Evolutionary conservation across 64 coral and sea anemone species (phyloP).

Genomic region (Pachyseris speciosa): DNA sequence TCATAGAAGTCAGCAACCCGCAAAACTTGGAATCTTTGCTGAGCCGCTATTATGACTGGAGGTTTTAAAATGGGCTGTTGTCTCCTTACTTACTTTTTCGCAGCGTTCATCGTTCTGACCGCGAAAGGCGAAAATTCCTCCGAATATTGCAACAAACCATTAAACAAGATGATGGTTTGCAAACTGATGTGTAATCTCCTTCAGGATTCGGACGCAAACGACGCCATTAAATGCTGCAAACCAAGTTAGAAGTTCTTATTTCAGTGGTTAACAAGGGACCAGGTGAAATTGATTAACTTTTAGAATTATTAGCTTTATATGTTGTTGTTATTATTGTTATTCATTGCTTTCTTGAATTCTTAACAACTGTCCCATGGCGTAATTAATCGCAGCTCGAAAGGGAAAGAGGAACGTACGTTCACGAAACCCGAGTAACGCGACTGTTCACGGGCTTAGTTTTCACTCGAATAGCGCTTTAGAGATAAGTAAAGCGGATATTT

Average conservation of each 20-base stretch:
- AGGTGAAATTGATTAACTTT: too few species aligned
- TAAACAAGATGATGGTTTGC: neutral
- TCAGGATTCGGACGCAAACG: too few species aligned
- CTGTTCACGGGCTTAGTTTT: too few species aligned
- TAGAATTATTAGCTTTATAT: too few species aligned
- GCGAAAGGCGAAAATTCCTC: neutral
- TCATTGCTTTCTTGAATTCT: neutral
- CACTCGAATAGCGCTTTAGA: too few species aligned
- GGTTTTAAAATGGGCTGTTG: neutral
- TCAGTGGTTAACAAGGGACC: neutral
- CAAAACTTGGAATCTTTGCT: neutral
- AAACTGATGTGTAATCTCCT: neutral
- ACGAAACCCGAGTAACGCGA: too few species aligned
- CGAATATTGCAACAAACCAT: neutral
- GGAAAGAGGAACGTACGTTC: too few species aligned
- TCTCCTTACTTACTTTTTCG: neutral
- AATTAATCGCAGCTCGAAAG: too few species aligned
- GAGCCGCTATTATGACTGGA: neutral
- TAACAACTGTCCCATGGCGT: too few species aligned
- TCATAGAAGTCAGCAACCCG: neutral
- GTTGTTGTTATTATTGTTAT: neutral
- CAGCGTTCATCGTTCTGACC: neutral
- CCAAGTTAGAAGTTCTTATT: neutral
- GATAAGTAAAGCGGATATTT: too few species aligned
- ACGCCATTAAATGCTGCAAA: neutral